phyloP scores from a whole-genome alignment of 2,888 invertebrate species.

The Endotricha flammealis region DNA sequence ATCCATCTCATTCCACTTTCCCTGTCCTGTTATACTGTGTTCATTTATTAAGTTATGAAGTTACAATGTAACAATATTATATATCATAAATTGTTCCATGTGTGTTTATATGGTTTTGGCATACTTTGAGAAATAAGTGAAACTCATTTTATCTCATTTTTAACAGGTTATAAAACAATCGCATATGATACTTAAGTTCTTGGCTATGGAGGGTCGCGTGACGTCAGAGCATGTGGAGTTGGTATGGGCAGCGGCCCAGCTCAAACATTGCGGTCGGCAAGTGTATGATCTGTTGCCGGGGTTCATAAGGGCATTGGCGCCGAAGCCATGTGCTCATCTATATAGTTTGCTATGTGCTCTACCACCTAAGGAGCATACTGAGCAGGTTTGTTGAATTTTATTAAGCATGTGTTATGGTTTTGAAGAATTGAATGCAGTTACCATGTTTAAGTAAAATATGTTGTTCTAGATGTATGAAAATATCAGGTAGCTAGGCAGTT shows the following conservation, averaged over 20 bases:
- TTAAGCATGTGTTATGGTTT: no score
- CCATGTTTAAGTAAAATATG: no score
- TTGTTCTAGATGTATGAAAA: no score
- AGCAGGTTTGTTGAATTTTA: constrained; percentile 79
- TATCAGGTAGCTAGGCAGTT: no score
- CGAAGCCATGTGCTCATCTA: constrained; percentile 91
- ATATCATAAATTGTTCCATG: no score
- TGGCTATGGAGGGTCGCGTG: constrained; percentile 94
- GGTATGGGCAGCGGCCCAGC: constrained; percentile 96
- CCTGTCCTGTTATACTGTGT: background rate
- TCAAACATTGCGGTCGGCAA: constrained; percentile 96
- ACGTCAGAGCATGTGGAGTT: constrained; percentile 94
- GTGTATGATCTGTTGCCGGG: constrained; percentile 94
- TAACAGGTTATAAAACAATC: constrained; percentile 93
- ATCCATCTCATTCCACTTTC: no score
- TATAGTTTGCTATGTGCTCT: constrained; percentile 91
- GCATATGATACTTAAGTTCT: constrained; percentile 93
- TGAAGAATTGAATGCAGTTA: no score
- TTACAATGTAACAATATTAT: no score
- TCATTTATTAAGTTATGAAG: background rate
- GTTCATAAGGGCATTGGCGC: constrained; percentile 92
- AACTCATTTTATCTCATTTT: constrained; percentile 5
- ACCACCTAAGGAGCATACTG: constrained; percentile 94
- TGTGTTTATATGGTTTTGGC: background rate
- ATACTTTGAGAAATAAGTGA: no score